Evolutionary conservation across 1,140 invertebrate genomes (phyloP).

Genomic region (Neodiprion pinetum): DNA sequence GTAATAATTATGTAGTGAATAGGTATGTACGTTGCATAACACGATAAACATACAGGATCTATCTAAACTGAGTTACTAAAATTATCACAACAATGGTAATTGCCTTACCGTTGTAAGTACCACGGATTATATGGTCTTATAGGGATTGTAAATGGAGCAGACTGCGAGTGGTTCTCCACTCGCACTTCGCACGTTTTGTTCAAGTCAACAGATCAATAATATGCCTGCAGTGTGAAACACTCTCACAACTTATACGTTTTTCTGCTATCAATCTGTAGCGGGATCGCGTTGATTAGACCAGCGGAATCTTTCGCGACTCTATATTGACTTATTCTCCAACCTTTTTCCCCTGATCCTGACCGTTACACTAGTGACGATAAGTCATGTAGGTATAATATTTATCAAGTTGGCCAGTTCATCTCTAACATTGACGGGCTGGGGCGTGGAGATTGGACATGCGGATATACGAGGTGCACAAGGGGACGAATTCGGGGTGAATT

Average conservation of each 20-base stretch:
- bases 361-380: neutral
- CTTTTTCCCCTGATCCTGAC: too few relatives aligned
- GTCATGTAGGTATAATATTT: neutral
- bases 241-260: too few relatives aligned
- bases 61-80: neutral
- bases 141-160: neutral
- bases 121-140: neutral
- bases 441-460: neutral
- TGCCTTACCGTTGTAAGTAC: slow-evolving; percentile 4
- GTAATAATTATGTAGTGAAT: neutral
- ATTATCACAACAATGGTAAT: neutral
- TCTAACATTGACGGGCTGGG: neutral
- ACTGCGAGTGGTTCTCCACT: neutral
- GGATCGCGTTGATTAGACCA: too few relatives aligned
- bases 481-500: neutral
- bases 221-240: too few relatives aligned
- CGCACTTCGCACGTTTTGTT: neutral
- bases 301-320: too few relatives aligned
- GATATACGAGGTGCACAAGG: neutral
- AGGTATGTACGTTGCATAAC: neutral
- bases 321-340: too few relatives aligned
- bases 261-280: too few relatives aligned
- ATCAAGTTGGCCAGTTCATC: neutral
- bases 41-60: neutral
- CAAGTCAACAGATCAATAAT: too few relatives aligned